phyloP scores from a whole-genome alignment of 2,888 invertebrate species.

The Agrochola lota region DNA sequence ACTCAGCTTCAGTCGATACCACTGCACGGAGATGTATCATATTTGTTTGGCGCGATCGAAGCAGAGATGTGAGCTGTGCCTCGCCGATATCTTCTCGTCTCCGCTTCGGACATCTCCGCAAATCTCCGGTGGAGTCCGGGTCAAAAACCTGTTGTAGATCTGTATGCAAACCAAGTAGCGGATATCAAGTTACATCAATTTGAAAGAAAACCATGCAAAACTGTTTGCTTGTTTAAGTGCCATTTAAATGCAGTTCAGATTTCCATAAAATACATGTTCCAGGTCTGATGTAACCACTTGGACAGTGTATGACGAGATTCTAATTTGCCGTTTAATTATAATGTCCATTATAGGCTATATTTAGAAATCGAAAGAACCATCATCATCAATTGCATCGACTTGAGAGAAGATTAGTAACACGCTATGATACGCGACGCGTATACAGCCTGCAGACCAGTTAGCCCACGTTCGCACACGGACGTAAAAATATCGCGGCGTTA shows the following conservation, averaged over 20 bases:
- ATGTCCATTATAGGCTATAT: conserved; percentile 1
- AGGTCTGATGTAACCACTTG: conserved; percentile 10
- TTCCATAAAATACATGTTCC: background rate
- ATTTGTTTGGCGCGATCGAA: too few relatives aligned
- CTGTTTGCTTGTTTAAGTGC: background rate
- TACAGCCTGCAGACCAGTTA: too few relatives aligned
- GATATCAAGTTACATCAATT: background rate
- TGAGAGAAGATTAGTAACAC: background rate
- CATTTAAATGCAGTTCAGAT: conserved; percentile 16
- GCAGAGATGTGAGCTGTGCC: too few relatives aligned
- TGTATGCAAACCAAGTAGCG: conserved; percentile 13
- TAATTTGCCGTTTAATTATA: background rate
- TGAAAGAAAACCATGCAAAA: conserved; percentile 9
- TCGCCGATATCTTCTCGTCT: too few relatives aligned
- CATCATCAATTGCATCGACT: background rate
- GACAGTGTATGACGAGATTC: background rate
- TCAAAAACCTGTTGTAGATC: background rate
- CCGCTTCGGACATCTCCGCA: too few relatives aligned
- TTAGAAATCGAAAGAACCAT: conserved; percentile 7
- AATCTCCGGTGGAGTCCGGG: too few relatives aligned
- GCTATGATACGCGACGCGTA: background rate
- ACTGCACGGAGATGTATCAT: too few relatives aligned
- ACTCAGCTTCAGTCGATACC: too few relatives aligned
- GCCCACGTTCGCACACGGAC: too few relatives aligned
- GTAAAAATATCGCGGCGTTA: too few relatives aligned